phyloP scores from a whole-genome alignment of 1,140 invertebrate species.

The Magallana ariakensis region DNA sequence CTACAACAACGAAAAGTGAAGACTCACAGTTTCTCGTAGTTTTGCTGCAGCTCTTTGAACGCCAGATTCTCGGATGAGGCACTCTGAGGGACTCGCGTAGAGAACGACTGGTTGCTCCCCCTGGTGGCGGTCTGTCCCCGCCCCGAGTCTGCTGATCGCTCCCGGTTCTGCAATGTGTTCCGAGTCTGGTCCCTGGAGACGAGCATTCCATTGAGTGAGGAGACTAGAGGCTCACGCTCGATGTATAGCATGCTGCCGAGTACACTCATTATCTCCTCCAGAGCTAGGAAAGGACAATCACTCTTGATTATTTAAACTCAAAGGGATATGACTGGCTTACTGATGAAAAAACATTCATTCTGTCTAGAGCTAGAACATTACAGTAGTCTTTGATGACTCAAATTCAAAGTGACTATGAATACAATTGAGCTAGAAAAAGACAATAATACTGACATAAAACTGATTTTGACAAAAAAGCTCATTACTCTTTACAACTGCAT shows the following conservation, averaged over 20 bases:
- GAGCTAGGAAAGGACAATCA: conserved; percentile 65
- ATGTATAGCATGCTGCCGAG: conserved; percentile 62
- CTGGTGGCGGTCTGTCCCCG: conserved; percentile 30
- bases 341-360: too few relatives aligned
- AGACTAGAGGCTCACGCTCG: conserved; percentile 63
- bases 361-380: too few relatives aligned
- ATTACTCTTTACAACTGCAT: too few relatives aligned
- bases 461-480: too few relatives aligned
- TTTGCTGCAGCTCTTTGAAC: conserved; percentile 67
- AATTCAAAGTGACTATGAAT: too few relatives aligned
- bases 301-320: background rate
- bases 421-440: too few relatives aligned
- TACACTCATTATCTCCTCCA: conserved; percentile 69
- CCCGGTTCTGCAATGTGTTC: conserved; percentile 49
- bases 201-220: conserved; percentile 64
- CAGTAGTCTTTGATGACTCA: too few relatives aligned
- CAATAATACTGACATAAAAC: too few relatives aligned
- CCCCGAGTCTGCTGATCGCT: conserved; percentile 55
- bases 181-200: conserved; percentile 66
- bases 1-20: background rate
- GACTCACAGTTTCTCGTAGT: conserved; percentile 73
- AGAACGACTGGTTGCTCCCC: conserved; percentile 51
- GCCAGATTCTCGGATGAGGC: conserved; percentile 50
- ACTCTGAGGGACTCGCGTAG: conserved; percentile 31
- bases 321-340: too few relatives aligned